A percentile compares a stretch with the other conserved stretches of the same genome.
Evolutionary conservation across 2,797 vertebrate genomes (phyloP).

Genomic region (Hoplostethus mediterraneus): DNA sequence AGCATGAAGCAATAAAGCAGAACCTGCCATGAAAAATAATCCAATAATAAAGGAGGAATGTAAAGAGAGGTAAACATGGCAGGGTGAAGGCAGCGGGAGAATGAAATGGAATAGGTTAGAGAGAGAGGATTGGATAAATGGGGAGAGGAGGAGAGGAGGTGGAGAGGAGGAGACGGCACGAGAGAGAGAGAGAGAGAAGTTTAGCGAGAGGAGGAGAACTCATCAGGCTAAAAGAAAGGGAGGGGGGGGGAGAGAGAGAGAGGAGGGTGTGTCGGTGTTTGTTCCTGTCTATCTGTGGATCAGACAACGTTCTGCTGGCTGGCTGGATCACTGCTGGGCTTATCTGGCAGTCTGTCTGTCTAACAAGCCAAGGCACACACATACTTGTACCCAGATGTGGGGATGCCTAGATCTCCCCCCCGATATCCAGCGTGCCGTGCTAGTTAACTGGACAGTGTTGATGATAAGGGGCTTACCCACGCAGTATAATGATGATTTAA

Average conservation of each 20-base stretch:
- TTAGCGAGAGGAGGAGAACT: background rate
- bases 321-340: conserved; percentile 33
- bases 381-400: conserved; percentile 12
- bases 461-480: background rate
- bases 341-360: conserved; percentile 22
- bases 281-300: conserved; percentile 27
- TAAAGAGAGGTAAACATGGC: conserved; percentile 28
- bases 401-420: background rate
- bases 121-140: too few species aligned
- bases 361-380: background rate
- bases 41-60: conserved; percentile 51
- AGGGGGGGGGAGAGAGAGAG: background rate
- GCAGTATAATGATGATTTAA: background rate
- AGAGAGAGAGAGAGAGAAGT: background rate
- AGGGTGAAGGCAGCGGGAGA: conserved; percentile 14
- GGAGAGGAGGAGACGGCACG: background rate
- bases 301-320: conserved; percentile 40
- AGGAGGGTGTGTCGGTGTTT: conserved; percentile 28
- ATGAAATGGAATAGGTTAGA: conserved; percentile 1
- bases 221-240: conserved; percentile 7
- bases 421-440: background rate
- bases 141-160: background rate
- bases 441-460: background rate
- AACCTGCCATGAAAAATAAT: conserved; percentile 38
- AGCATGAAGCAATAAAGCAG: conserved; percentile 30